Evolutionary conservation across 1,140 invertebrate genomes (phyloP).

Genomic region (Agrypnia vestita): DNA sequence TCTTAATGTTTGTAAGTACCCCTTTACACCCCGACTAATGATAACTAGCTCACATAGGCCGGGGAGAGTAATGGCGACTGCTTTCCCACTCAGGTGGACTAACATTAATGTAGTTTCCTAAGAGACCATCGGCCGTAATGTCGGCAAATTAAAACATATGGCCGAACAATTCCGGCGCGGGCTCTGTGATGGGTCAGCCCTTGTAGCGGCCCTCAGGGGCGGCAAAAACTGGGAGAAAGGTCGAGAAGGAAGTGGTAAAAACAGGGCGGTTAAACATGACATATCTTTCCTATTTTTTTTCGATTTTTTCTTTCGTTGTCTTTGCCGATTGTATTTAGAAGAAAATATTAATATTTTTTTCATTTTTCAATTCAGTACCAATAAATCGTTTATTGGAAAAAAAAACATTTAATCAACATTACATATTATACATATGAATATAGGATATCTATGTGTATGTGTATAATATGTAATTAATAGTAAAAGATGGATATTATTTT

Average conservation of each 20-base stretch:
- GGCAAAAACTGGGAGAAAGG: constrained; percentile 18
- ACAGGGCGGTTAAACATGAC: not conserved
- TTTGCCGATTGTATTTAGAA: too few relatives aligned
- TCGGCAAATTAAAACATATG: constrained; percentile 46
- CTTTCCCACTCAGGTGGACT: constrained; percentile 31
- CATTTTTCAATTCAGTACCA: too few relatives aligned
- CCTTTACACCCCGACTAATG: constrained; percentile 36
- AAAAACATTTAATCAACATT: too few relatives aligned
- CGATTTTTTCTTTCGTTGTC: too few relatives aligned
- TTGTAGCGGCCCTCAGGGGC: not conserved
- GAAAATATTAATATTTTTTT: too few relatives aligned
- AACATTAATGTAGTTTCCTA: constrained; percentile 30
- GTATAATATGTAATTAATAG: too few relatives aligned
- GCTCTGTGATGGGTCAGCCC: constrained; percentile 1
- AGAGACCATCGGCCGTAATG: constrained; percentile 37
- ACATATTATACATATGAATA: too few relatives aligned
- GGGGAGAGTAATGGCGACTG: constrained; percentile 20
- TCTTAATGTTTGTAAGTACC: constrained; percentile 32
- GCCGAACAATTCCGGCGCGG: constrained; percentile 15
- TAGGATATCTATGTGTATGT: too few relatives aligned
- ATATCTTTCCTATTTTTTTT: not conserved
- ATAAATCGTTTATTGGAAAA: too few relatives aligned
- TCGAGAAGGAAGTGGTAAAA: not conserved
- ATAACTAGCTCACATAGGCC: constrained; percentile 8
- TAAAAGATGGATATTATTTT: too few relatives aligned